Percentiles rank a stretch among this genome's conserved stretches.
Conservation (phyloP, 2,888 invertebrate genomes). For the Megaustenia siamemsis region DNA sequence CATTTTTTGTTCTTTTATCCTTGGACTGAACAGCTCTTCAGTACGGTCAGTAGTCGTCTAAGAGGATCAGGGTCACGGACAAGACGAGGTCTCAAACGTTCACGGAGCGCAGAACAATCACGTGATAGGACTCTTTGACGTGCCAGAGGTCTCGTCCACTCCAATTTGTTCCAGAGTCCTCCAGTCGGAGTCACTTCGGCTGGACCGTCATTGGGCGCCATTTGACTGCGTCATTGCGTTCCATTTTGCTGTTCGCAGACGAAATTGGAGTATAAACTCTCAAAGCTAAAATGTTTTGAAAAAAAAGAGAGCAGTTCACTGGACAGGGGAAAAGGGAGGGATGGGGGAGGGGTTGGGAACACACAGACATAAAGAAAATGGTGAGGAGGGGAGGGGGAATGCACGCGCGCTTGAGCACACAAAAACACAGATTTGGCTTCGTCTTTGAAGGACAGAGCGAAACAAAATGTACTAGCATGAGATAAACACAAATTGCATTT, state of each 20-base stretch:
- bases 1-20: constrained; percentile 16
- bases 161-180: constrained; percentile 3
- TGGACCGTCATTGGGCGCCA: neutral
- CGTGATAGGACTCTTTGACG: constrained; percentile 22
- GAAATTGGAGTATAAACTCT: neutral
- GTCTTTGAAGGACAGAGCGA: neutral
- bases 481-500: neutral
- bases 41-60: constrained; percentile 12
- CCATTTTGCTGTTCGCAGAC: neutral
- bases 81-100: constrained; percentile 11
- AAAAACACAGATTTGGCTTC: neutral
- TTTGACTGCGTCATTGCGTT: neutral
- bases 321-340: too few relatives aligned
- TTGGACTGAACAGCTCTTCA: constrained; percentile 13
- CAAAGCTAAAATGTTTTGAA: neutral
- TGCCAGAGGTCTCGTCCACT: neutral
- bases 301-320: too few relatives aligned
- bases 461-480: neutral
- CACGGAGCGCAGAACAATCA: constrained; percentile 1
- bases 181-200: neutral
- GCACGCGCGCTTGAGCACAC: too few relatives aligned
- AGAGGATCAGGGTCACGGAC: constrained; percentile 13
- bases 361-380: too few relatives aligned
- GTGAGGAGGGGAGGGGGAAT: too few relatives aligned
- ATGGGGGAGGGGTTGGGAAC: too few relatives aligned